Evolutionary conservation across 2,797 vertebrate species (phyloP), one percentile per base, ranked within the genome.

Genomic region (Anas georgica): DNA sequence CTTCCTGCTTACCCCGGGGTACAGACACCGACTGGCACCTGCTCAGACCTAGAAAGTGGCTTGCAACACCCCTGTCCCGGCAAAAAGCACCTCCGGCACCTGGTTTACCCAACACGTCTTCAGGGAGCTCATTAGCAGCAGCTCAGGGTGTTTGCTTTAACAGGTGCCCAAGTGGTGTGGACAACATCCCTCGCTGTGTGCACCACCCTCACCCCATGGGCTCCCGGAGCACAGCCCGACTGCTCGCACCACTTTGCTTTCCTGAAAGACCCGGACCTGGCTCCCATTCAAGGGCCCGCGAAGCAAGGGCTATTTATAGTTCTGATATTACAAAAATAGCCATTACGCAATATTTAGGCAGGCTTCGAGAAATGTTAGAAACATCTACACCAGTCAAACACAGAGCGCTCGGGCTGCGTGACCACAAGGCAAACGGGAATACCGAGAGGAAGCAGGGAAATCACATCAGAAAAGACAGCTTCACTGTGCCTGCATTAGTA

Each of bases 101-200:
- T 63, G 45, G 85, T 88, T 94, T 79, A 76, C 46, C 46, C 67
- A 82, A 20, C 7, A 29, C 21, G 14, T 56, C 93, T 60, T 67
- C 60, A 80, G 91, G 78, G 70, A 94, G 64, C 56, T 87, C 84
- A 74, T 80, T 64, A 94, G 26, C 1, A 79, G 68, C 78, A 87
- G 75, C 39, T 80, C 55, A 25, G 28, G 37, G 59, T 33, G 52
- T 82, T 82, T 81, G 46, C 37, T 91, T 92, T 52, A n/a, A 23
- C 0, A 10, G 13, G 46, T 43, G 14, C 76, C 55, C 68, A 67
- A 66, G n/a, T 3, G 20, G 15, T 17, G 26, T 45, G 41, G 66
- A 58, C 41, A 78, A 16, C 6, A 33, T 26, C 55, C 39, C 13
- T 9, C 17, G 8, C 1, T 2, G 0, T 1, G 26, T 41, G 18